Percentiles rank a stretch among this genome's conserved stretches.
Conservation (phyloP, 2,113 vertebrate species). For the Nannobrachium achirus region DNA sequence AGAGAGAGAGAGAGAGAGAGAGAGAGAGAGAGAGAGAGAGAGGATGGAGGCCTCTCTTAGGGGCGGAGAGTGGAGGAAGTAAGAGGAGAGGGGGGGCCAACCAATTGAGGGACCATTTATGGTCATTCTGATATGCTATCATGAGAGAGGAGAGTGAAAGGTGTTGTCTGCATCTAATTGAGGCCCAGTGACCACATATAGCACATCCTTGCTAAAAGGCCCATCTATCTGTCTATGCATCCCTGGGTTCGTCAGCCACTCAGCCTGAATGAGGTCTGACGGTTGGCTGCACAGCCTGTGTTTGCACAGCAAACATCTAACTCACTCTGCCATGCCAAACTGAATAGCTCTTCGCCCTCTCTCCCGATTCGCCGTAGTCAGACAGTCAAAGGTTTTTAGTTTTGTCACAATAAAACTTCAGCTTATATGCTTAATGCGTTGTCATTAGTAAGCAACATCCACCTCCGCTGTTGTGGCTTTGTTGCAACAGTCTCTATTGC, state of each 20-base stretch:
- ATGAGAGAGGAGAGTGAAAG: not conserved
- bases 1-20: conserved; percentile 8
- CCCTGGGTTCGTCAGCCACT: conserved; percentile 7
- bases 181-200: conserved; percentile 47
- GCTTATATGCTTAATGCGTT: not conserved
- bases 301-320: conserved; percentile 49
- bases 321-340: conserved; percentile 8
- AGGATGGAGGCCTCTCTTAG: conserved; percentile 8
- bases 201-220: conserved; percentile 8
- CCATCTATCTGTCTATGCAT: conserved; percentile 7
- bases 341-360: not conserved
- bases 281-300: conserved; percentile 32
- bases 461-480: not conserved
- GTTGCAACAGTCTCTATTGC: not conserved
- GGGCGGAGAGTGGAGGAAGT: not conserved
- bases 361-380: not conserved
- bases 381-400: not conserved
- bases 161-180: conserved; percentile 52
- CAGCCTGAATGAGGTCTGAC: not conserved
- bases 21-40: conserved; percentile 7
- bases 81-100: too few relatives aligned
- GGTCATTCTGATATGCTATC: conserved; percentile 60
- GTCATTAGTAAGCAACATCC: not conserved
- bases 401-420: not conserved
- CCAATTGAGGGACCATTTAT: conserved; percentile 54